Percentiles rank a stretch among this genome's conserved stretches.
Conservation (phyloP, 2,797 vertebrate genomes). For the Gymnopithys bicolor region DNA sequence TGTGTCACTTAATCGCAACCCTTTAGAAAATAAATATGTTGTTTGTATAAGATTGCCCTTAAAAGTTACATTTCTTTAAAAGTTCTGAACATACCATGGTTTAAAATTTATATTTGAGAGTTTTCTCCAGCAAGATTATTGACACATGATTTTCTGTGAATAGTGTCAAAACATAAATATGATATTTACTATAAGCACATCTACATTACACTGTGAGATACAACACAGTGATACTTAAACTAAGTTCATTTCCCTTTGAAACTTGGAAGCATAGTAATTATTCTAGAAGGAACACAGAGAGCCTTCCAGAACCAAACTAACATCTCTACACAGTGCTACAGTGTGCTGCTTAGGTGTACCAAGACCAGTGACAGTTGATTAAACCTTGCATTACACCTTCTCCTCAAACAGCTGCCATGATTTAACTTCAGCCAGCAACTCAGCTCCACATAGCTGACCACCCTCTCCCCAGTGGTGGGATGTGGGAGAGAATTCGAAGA, state of each 20-base stretch:
- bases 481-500: not conserved
- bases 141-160: not conserved
- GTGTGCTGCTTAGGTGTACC: rapidly evolving
- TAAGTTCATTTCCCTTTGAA: not conserved
- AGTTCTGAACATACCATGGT: not conserved
- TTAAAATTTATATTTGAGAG: conserved; percentile 20
- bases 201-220: not conserved
- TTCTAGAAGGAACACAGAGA: not conserved
- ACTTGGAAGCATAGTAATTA: not conserved
- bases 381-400: not conserved
- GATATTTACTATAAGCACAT: not conserved
- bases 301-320: not conserved
- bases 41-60: not conserved
- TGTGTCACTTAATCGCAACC: not conserved
- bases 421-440: not conserved
- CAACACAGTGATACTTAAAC: not conserved
- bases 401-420: not conserved
- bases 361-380: not conserved
- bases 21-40: not conserved
- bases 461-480: too few species aligned
- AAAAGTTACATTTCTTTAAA: not conserved
- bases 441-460: not conserved
- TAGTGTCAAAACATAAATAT: not conserved
- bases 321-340: not conserved
- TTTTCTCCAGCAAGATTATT: not conserved